Evolutionary conservation across 2,888 invertebrate species (phyloP).

Genomic region (Venusia cambrica): DNA sequence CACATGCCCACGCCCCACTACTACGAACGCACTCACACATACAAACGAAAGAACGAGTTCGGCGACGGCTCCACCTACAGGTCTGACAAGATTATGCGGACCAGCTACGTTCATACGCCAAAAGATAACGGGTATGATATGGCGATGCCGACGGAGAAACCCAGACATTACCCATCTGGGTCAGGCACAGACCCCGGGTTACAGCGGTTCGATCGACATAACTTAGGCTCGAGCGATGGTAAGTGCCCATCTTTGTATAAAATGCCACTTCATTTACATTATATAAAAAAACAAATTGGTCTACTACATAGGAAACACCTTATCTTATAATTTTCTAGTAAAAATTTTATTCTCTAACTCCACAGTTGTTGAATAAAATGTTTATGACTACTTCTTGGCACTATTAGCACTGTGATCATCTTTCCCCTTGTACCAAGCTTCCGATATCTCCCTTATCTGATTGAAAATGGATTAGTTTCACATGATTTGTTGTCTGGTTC

Average conservation of each 20-base stretch:
- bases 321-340: too few relatives aligned
- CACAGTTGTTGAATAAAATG: too few relatives aligned
- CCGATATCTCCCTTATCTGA: too few relatives aligned
- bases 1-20: conserved; percentile 60
- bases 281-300: conserved; percentile 4
- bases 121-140: conserved; percentile 49
- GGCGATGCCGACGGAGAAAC: conserved; percentile 51
- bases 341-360: too few relatives aligned
- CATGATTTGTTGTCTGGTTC: too few relatives aligned
- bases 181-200: conserved; percentile 50
- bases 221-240: conserved; percentile 68
- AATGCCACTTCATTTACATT: conserved; percentile 5
- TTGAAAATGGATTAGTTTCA: too few relatives aligned
- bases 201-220: conserved; percentile 64
- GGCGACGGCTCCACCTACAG: conserved; percentile 61
- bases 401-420: too few relatives aligned
- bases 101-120: conserved; percentile 51
- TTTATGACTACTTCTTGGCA: too few relatives aligned
- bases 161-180: conserved; percentile 57
- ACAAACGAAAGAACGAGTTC: conserved; percentile 69
- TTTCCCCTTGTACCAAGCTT: too few relatives aligned
- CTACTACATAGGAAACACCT: too few relatives aligned
- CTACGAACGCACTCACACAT: conserved; percentile 59
- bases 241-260: conserved; percentile 41
- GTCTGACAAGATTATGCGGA: conserved; percentile 69